Percentiles rank a stretch among this genome's conserved stretches.
These are phyloP conservation scores for Guaruba guarouba DNA, from an alignment of 2,113 vertebrate species.

Conservation along the genomic window DNA sequence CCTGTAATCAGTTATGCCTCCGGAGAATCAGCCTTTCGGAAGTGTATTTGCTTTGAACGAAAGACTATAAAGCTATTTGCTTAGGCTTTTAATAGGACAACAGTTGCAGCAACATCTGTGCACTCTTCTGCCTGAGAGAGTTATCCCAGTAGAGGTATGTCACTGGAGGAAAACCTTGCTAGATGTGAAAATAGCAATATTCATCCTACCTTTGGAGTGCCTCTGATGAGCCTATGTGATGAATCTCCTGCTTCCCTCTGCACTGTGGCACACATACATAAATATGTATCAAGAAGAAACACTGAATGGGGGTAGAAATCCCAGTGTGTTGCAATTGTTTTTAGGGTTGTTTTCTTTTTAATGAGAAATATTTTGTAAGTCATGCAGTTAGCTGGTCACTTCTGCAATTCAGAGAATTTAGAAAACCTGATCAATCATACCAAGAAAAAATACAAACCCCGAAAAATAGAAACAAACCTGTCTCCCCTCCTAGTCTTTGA, in stretches of 20 bases:
- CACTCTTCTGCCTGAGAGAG: neutral
- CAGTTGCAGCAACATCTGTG: neutral
- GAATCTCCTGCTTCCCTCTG: neutral
- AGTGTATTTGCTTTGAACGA: neutral
- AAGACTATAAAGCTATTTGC: neutral
- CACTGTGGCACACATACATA: accelerated
- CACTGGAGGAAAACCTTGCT: neutral
- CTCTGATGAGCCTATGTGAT: neutral
- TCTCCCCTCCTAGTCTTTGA: neutral
- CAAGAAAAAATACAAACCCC: accelerated
- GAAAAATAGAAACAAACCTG: neutral
- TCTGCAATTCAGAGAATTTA: neutral
- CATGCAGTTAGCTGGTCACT: neutral
- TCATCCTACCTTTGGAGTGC: neutral
- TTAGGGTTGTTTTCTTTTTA: no score
- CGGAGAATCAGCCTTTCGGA: neutral
- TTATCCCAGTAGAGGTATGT: accelerated
- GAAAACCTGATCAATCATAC: neutral
- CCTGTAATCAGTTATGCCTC: neutral
- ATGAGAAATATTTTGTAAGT: neutral
- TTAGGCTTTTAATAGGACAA: neutral
- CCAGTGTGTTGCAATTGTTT: neutral
- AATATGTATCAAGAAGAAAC: neutral
- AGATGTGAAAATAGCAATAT: neutral
- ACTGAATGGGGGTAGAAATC: neutral